phyloP scores from a whole-genome alignment of 2,888 invertebrate species.

The Eristalinus sepulchralis region DNA sequence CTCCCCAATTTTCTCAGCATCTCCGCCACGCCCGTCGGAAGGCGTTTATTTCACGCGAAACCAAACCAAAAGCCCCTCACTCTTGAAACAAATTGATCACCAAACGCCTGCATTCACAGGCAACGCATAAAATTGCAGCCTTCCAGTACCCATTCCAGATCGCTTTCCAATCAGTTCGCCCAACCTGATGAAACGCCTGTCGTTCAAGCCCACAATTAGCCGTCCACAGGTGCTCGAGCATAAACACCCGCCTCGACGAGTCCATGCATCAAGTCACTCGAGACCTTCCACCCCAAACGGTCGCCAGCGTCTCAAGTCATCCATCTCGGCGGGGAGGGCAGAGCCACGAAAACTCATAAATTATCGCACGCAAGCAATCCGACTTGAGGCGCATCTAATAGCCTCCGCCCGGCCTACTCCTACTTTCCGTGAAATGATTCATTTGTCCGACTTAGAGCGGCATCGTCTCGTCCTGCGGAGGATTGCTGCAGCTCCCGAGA shows the following conservation, averaged over 20 bases:
- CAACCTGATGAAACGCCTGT: too few species aligned
- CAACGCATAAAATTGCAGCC: too few species aligned
- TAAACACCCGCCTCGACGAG: background rate
- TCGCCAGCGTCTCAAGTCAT: background rate
- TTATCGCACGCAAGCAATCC: background rate
- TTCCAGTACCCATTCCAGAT: too few species aligned
- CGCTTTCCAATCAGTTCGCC: too few species aligned
- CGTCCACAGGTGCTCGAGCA: background rate
- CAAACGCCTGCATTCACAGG: too few species aligned
- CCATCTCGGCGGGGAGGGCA: background rate
- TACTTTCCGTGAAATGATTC: slow-evolving; percentile 52
- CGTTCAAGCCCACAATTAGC: background rate
- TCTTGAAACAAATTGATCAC: too few species aligned
- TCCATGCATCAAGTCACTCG: background rate
- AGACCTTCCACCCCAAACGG: background rate
- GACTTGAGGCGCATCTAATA: slow-evolving; percentile 29
- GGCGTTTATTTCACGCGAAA: too few species aligned
- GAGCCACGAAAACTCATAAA: background rate
- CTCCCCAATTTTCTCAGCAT: too few species aligned
- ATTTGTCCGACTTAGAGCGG: slow-evolving; percentile 29
- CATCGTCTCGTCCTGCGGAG: background rate
- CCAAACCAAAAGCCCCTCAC: too few species aligned
- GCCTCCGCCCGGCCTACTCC: slow-evolving; percentile 54
- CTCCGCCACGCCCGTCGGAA: too few species aligned
- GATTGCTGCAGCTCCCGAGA: slow-evolving; percentile 37